These are phyloP conservation scores for Megatriorchis doriae DNA, from an alignment of 2,113 vertebrate species.

Conservation along the genomic window DNA sequence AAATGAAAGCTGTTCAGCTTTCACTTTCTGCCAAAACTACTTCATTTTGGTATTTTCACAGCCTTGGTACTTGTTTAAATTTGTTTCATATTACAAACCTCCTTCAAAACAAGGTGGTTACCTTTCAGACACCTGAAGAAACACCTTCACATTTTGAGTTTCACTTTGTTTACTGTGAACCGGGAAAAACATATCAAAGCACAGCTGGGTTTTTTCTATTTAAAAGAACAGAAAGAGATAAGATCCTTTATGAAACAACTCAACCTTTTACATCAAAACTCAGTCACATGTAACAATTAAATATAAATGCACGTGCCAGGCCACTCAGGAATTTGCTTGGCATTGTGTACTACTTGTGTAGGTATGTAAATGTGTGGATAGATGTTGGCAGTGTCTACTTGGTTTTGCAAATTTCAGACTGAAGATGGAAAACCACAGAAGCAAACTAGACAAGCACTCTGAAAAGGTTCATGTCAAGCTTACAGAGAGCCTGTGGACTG, in stretches of 20 bases:
- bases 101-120: background rate
- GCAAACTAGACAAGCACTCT: background rate
- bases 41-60: background rate
- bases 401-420: background rate
- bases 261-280: background rate
- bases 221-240: background rate
- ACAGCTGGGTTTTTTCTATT: background rate
- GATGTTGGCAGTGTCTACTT: background rate
- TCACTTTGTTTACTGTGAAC: background rate
- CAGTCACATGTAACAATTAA: background rate
- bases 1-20: conserved; percentile 35
- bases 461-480: background rate
- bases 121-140: background rate
- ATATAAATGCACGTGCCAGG: background rate
- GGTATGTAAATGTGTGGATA: background rate
- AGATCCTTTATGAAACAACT: background rate
- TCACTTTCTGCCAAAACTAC: conserved; percentile 11
- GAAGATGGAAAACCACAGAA: background rate
- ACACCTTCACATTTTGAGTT: background rate
- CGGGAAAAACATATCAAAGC: background rate
- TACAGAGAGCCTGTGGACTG: background rate
- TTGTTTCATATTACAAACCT: background rate
- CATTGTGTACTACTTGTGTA: background rate
- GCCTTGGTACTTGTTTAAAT: background rate
- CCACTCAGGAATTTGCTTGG: background rate